Evolutionary conservation across 2,113 vertebrate genomes (phyloP).

Genomic region (Tapirus terrestris): DNA sequence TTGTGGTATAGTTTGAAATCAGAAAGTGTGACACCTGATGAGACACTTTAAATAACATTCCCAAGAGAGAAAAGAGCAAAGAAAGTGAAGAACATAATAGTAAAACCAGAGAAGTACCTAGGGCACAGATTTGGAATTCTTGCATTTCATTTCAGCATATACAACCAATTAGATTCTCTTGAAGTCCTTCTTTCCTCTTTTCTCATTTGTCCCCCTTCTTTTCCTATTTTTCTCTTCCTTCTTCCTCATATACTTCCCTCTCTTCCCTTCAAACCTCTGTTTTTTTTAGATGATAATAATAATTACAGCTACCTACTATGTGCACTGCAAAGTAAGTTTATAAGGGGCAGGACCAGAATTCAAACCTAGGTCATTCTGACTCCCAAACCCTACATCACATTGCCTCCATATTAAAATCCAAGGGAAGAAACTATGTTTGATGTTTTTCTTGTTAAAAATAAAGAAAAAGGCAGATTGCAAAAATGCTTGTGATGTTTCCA

Average conservation of each 20-base stretch:
- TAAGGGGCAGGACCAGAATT: background rate
- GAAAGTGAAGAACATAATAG: background rate
- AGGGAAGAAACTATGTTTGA: background rate
- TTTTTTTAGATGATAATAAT: background rate
- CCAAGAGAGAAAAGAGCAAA: background rate
- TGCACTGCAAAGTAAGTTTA: background rate
- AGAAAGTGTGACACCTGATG: background rate
- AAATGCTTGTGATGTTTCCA: background rate
- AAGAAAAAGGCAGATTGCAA: background rate
- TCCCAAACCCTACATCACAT: background rate
- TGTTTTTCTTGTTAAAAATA: constrained; percentile 29
- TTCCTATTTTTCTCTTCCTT: background rate
- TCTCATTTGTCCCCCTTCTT: background rate
- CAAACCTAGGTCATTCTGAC: background rate
- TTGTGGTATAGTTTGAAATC: no score
- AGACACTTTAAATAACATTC: background rate
- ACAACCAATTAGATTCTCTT: background rate
- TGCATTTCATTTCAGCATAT: background rate
- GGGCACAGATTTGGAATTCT: background rate
- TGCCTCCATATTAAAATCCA: background rate
- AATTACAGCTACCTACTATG: background rate
- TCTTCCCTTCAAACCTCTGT: background rate
- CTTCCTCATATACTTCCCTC: background rate
- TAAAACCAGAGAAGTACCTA: background rate
- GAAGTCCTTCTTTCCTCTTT: background rate